phyloP scores from a whole-genome alignment of 2,888 invertebrate genomes.

The Morpho deidamia region DNA sequence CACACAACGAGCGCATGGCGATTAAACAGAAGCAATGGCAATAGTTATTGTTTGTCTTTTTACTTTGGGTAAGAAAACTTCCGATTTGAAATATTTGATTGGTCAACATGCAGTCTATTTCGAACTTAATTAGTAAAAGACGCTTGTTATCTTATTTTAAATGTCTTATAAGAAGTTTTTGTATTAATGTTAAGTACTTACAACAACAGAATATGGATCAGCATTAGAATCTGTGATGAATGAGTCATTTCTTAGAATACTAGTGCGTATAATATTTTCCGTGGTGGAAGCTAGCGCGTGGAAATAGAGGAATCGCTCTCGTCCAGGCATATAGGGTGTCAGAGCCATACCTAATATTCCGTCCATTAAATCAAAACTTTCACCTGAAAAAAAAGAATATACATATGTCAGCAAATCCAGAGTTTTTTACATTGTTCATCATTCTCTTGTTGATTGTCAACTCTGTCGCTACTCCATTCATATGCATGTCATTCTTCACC shows the following conservation, averaged over 20 bases:
- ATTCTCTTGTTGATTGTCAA: too few relatives aligned
- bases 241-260: slow-evolving; percentile 77
- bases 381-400: slow-evolving; percentile 50
- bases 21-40: too few relatives aligned
- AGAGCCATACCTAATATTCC: slow-evolving; percentile 84
- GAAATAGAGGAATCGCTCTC: slow-evolving; percentile 80
- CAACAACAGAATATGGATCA: slow-evolving; percentile 72
- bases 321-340: slow-evolving; percentile 60
- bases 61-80: too few relatives aligned
- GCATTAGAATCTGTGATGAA: slow-evolving; percentile 67
- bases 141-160: neutral
- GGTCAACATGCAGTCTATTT: too few relatives aligned
- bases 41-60: too few relatives aligned
- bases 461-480: too few relatives aligned
- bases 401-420: neutral
- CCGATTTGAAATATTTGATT: too few relatives aligned
- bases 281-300: slow-evolving; percentile 83
- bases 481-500: too few relatives aligned
- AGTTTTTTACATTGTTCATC: too few relatives aligned
- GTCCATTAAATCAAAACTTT: slow-evolving; percentile 85
- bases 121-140: neutral
- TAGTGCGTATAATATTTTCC: slow-evolving; percentile 82
- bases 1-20: too few relatives aligned
- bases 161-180: neutral
- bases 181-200: slow-evolving; percentile 42